phyloP scores from a whole-genome alignment of 2,113 vertebrate genomes.

The Agelaius tricolor region DNA sequence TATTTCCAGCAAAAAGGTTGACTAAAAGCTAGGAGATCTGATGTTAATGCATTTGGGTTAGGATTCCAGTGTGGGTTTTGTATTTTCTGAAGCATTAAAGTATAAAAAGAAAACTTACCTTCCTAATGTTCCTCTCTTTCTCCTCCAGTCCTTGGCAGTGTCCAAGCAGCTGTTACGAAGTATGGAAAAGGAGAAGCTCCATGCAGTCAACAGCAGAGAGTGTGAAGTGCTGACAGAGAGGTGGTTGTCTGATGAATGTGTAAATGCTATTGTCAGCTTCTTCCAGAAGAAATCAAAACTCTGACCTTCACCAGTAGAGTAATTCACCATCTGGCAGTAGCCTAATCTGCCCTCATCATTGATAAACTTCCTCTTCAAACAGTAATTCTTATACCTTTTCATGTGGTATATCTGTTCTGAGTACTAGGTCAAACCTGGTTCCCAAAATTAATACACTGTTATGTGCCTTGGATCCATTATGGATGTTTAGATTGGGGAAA shows the following conservation, averaged over 20 bases:
- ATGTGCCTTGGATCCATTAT: constrained; percentile 13
- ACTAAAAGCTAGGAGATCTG: not conserved
- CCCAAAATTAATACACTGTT: not conserved
- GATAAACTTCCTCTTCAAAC: not conserved
- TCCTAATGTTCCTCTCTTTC: not conserved
- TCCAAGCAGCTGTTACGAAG: constrained; percentile 88
- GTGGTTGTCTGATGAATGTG: constrained; percentile 85
- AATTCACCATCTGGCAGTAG: not conserved
- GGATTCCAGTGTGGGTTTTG: not conserved
- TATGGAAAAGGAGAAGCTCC: constrained; percentile 81
- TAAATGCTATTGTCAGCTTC: constrained; percentile 83
- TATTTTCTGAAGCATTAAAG: not conserved
- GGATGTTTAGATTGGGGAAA: not conserved
- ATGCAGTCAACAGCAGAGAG: constrained; percentile 80
- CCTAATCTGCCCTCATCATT: not conserved
- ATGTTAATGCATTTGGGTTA: not conserved
- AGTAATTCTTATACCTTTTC: not conserved
- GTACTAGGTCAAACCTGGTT: not conserved
- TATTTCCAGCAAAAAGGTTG: not conserved
- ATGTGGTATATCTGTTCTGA: not conserved
- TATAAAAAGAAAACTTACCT: not conserved
- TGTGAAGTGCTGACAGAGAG: constrained; percentile 77
- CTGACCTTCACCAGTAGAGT: not conserved
- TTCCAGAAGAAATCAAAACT: constrained; percentile 85
- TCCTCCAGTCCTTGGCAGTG: constrained; percentile 77